These are phyloP conservation scores for Celastrina argiolus DNA, from an alignment of 2,888 invertebrate species.

Conservation along the genomic window DNA sequence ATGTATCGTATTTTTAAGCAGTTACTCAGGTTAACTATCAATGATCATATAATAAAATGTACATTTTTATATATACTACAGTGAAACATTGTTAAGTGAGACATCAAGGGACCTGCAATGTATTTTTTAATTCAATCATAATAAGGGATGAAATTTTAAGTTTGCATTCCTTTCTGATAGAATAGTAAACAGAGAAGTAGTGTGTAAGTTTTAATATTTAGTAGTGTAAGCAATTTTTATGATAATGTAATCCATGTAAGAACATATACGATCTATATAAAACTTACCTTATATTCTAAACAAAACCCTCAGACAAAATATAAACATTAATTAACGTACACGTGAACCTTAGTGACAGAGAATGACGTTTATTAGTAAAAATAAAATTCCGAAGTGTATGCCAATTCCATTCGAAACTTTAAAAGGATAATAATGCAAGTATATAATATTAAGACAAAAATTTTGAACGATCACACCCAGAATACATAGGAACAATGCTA, in stretches of 20 bases:
- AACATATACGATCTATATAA: not conserved
- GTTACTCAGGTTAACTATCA: no score
- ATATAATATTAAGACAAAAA: slow-evolving; percentile 42
- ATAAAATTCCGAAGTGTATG: slow-evolving; percentile 41
- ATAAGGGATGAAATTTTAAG: no score
- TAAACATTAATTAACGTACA: not conserved
- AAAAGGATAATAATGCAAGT: slow-evolving; percentile 35
- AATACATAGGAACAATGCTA: slow-evolving; percentile 46
- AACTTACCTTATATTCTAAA: not conserved
- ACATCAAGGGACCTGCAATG: no score
- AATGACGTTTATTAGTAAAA: slow-evolving; percentile 40
- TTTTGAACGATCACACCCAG: slow-evolving; percentile 54
- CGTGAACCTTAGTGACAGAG: slow-evolving; percentile 43
- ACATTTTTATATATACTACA: no score
- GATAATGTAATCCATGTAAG: not conserved
- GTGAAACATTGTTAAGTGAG: no score
- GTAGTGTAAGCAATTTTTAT: not conserved
- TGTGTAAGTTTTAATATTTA: not conserved
- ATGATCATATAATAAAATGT: no score
- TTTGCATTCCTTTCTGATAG: not conserved
- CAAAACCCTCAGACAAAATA: not conserved
- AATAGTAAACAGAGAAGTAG: not conserved
- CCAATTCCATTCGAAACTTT: slow-evolving; percentile 49
- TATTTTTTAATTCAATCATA: no score
- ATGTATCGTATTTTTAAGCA: no score